These are phyloP conservation scores for Parotia lawesii DNA, from an alignment of 2,113 vertebrate species.

Conservation along the genomic window DNA sequence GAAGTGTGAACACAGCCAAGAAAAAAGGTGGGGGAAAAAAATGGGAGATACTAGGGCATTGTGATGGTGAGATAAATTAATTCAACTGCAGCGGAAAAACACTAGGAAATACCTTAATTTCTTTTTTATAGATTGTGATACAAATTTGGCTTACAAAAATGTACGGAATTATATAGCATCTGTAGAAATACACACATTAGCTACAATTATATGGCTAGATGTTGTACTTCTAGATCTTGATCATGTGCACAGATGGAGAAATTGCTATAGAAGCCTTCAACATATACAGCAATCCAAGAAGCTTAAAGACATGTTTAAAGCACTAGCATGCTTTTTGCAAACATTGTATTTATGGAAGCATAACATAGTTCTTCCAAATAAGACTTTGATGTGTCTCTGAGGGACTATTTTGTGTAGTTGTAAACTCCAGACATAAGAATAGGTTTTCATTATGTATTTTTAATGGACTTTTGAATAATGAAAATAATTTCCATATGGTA, in stretches of 20 bases:
- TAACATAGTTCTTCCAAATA: not conserved
- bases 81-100: not conserved
- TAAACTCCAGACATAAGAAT: not conserved
- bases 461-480: not conserved
- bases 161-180: not conserved
- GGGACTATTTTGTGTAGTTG: not conserved
- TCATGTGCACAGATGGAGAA: not conserved
- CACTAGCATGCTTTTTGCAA: not conserved
- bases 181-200: not conserved
- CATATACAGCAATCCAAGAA: not conserved
- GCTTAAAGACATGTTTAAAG: not conserved
- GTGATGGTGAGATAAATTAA: not conserved
- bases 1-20: not conserved
- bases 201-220: not conserved
- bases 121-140: not conserved
- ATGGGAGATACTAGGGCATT: not conserved
- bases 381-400: not conserved
- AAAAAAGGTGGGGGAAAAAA: not conserved
- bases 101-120: not conserved
- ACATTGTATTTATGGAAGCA: not conserved
- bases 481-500: not conserved
- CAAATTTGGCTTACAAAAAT: not conserved
- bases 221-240: not conserved
- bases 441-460: not conserved
- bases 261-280: not conserved